Evolutionary conservation across 2,888 invertebrate species (phyloP), one percentile per base, ranked within the genome.

Genomic region (Molanna angustata): DNA sequence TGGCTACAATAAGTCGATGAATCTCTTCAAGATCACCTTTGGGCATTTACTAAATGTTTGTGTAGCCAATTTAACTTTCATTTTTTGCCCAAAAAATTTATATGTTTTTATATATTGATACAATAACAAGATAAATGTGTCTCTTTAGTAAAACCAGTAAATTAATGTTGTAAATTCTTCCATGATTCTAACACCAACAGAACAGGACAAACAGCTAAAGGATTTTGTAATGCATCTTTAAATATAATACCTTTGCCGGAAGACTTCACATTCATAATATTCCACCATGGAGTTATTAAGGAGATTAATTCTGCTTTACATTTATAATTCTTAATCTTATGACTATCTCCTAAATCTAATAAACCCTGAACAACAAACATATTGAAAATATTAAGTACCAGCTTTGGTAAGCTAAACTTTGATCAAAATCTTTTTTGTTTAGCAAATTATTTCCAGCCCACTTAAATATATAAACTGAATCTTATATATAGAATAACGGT

Each of bases 401-500:
- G 14, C 35, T 35, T 35, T 4, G 35, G 14, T 35, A 35, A 11
- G 4, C 13, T 4, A 35, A 9, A 6, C 13, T 13, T 13, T 35
- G 6, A 4, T 35, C 13, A 11, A 4, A 9, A 35, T 35, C 35
- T 35, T 35, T 35, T 35, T 35, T 11, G 13, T 35, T 35, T 4
- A 35, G 6, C 35, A 11, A 35, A 35, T 35, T 35, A 35, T 35
- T 35, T 35, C 35, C 14, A n/a, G 14, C 14, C 9, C 35, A 35
- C 14, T 35, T 35, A 9, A 35, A 13, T 11, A 35, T 4, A 35
- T 35, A 14, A 9, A 35, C 35, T 9, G 7, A 9, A 35, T 35
- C 35, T 4, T 13, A 35, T 35, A 35, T 13, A 13, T 35, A 35
- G 14, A 35, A 35, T 4, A 35, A n/a, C 4, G 35, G 35, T n/a